Conservation (phyloP, 2,113 vertebrate genomes). For the Coptodon bakossiorum region DNA sequence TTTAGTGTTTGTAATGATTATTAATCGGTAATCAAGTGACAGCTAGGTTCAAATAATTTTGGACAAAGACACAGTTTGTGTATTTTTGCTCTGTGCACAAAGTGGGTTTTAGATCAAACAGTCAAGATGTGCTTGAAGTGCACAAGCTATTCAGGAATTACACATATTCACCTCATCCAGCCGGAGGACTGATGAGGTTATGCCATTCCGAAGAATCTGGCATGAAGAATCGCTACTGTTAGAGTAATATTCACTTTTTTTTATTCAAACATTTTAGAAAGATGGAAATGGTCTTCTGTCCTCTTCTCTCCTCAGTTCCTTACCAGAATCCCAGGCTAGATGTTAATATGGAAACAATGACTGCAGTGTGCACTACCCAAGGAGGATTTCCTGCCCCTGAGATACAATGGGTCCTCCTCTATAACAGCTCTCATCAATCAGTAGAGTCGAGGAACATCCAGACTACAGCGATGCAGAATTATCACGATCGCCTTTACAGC, state of each 20-base stretch:
- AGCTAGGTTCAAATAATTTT: background rate
- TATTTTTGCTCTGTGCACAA: background rate
- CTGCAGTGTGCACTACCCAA: background rate
- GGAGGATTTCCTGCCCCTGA: background rate
- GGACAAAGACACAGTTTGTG: background rate
- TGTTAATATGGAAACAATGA: background rate
- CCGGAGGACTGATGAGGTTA: background rate
- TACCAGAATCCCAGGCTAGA: background rate
- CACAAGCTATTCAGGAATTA: background rate
- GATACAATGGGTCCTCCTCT: background rate
- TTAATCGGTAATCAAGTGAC: background rate
- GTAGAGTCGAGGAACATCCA: background rate
- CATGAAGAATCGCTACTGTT: background rate
- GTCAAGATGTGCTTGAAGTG: background rate
- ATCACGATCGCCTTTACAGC: background rate
- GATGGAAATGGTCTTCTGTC: background rate
- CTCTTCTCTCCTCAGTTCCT: background rate
- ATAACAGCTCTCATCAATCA: background rate
- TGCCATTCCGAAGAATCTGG: background rate
- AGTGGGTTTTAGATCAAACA: background rate
- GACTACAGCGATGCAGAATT: background rate
- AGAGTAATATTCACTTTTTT: background rate
- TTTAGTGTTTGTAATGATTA: background rate
- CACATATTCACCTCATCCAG: background rate
- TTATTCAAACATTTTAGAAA: accelerated